These are phyloP conservation scores for Poecile atricapillus DNA, from an alignment of 2,113 vertebrate species.

Conservation along the genomic window DNA sequence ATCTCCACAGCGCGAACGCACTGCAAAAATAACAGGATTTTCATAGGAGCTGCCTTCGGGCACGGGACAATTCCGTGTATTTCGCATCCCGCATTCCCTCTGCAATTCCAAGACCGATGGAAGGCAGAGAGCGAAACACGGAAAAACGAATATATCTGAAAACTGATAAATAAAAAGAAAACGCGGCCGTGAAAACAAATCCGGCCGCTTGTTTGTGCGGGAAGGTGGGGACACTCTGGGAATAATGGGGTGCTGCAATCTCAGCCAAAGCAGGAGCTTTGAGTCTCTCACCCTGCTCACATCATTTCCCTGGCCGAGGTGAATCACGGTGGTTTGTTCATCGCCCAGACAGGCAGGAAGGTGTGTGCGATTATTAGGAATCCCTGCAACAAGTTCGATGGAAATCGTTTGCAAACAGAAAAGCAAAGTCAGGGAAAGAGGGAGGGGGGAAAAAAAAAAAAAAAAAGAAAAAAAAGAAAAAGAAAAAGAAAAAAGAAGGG, in stretches of 20 bases:
- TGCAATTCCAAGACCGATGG: background rate
- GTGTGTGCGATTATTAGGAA: background rate
- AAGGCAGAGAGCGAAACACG: background rate
- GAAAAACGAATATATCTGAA: background rate
- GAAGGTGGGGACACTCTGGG: background rate
- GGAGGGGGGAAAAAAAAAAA: fast-evolving
- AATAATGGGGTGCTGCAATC: background rate
- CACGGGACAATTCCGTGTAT: background rate
- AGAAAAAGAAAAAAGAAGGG: too few relatives aligned
- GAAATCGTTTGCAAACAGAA: background rate
- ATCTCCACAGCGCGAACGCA: background rate
- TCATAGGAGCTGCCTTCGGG: background rate
- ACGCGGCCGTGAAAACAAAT: fast-evolving
- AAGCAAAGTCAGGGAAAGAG: background rate
- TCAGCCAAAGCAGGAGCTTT: background rate
- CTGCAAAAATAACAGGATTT: background rate
- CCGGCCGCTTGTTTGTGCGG: background rate
- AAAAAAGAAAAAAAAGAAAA: too few relatives aligned
- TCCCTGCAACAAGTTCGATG: background rate
- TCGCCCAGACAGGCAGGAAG: background rate
- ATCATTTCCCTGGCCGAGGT: background rate
- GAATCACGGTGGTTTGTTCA: background rate
- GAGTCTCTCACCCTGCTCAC: background rate
- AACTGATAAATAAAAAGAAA: background rate
- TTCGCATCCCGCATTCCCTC: background rate